These are phyloP conservation scores for Onychomys torridus DNA, from an alignment of 2,797 vertebrate species.

Conservation along the genomic window DNA sequence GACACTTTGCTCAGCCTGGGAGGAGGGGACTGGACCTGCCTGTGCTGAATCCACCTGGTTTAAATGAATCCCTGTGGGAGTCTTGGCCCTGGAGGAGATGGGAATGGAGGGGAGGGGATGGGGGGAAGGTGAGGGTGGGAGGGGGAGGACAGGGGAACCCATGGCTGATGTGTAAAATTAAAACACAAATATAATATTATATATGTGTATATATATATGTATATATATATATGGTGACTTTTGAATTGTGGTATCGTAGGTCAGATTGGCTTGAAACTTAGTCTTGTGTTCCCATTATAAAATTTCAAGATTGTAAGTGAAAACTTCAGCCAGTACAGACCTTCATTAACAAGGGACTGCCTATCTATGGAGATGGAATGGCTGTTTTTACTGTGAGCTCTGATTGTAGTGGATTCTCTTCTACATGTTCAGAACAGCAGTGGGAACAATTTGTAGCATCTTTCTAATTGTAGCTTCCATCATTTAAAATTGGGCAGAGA, in stretches of 20 bases:
- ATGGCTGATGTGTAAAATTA: too few relatives aligned
- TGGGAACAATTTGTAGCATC: background rate
- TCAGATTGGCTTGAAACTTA: slow-evolving; percentile 39
- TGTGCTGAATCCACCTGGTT: too few relatives aligned
- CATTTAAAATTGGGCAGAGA: slow-evolving; percentile 25
- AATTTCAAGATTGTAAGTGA: slow-evolving; percentile 29
- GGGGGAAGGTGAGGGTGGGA: too few relatives aligned
- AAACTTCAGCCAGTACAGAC: background rate
- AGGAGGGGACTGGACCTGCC: too few relatives aligned
- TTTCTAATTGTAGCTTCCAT: slow-evolving; percentile 40
- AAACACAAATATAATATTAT: too few relatives aligned
- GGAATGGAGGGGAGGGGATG: too few relatives aligned
- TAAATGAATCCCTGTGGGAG: too few relatives aligned
- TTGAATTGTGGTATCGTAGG: background rate
- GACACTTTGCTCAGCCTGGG: too few relatives aligned
- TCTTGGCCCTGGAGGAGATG: too few relatives aligned
- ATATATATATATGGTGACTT: too few relatives aligned
- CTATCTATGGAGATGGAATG: background rate
- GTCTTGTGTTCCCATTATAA: background rate
- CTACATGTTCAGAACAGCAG: background rate
- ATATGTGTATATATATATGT: too few relatives aligned
- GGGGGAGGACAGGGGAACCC: too few relatives aligned
- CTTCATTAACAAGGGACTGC: background rate
- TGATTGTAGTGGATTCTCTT: background rate
- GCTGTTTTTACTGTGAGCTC: background rate